Conservation (phyloP, 2,888 invertebrate genomes). For the Eupsilia transversa region DNA sequence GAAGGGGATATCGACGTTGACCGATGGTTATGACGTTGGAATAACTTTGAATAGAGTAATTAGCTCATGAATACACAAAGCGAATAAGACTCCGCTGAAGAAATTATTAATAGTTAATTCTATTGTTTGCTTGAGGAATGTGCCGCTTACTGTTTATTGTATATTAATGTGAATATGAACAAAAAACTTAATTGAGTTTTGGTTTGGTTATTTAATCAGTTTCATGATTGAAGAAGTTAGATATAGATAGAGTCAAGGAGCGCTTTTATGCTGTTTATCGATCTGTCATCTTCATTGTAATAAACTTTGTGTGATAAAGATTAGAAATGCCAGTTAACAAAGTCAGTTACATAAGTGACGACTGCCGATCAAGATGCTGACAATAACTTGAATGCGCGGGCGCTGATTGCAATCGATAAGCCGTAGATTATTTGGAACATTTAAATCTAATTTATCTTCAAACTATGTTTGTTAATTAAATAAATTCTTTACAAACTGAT, state of each 20-base stretch:
- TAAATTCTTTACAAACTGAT: slow-evolving; percentile 50
- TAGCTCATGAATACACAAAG: slow-evolving; percentile 85
- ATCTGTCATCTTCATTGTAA: slow-evolving; percentile 61
- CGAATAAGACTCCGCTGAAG: slow-evolving; percentile 77
- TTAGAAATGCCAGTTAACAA: slow-evolving; percentile 59
- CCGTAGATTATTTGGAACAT: slow-evolving; percentile 54
- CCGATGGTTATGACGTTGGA: slow-evolving; percentile 88
- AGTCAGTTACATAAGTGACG: slow-evolving; percentile 63
- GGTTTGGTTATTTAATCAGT: slow-evolving; percentile 50
- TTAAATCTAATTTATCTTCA: slow-evolving; percentile 55
- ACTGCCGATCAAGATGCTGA: slow-evolving; percentile 56
- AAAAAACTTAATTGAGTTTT: slow-evolving; percentile 45
- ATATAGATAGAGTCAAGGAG: slow-evolving; percentile 59
- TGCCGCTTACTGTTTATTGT: slow-evolving; percentile 73
- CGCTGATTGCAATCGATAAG: slow-evolving; percentile 63
- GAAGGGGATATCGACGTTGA: slow-evolving; percentile 86
- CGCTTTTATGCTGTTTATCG: slow-evolving; percentile 57
- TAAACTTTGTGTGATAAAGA: slow-evolving; percentile 60
- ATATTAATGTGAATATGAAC: slow-evolving; percentile 66
- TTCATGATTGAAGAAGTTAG: slow-evolving; percentile 42
- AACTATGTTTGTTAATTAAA: slow-evolving; percentile 58
- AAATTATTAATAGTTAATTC: slow-evolving; percentile 79
- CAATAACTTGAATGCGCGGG: slow-evolving; percentile 57
- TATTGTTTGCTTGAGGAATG: slow-evolving; percentile 77
- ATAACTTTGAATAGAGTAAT: slow-evolving; percentile 89